phyloP scores from a whole-genome alignment of 2,113 vertebrate species.

The Tylochromis polylepis region DNA sequence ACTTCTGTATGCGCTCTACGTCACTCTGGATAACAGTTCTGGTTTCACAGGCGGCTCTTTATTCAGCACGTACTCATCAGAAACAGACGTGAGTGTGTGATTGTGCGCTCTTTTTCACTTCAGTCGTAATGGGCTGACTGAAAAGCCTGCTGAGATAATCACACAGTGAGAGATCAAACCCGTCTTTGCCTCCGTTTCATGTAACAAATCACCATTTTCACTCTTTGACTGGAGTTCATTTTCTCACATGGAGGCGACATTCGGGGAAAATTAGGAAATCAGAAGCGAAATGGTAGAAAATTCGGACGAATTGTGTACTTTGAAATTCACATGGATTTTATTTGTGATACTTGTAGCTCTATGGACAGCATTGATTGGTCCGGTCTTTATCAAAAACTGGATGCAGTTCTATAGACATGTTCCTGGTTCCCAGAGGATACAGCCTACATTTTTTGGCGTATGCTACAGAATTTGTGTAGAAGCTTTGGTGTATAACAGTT shows the following conservation, averaged over 20 bases:
- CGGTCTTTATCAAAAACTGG: neutral
- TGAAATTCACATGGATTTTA: neutral
- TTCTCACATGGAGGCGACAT: rapidly evolving
- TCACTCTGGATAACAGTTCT: neutral
- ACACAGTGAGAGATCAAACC: neutral
- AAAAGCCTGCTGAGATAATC: neutral
- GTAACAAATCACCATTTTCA: neutral
- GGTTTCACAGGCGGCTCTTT: neutral
- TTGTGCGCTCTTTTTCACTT: neutral
- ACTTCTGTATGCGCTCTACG: neutral
- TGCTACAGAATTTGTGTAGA: neutral
- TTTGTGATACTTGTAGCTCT: neutral
- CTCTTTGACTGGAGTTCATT: neutral
- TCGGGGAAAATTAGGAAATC: neutral
- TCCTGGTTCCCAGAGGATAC: neutral
- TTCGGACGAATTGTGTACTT: neutral
- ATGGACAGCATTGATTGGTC: rapidly evolving
- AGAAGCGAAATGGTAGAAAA: neutral
- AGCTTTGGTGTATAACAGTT: neutral
- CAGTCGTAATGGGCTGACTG: neutral
- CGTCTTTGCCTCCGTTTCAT: neutral
- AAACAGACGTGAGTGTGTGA: neutral
- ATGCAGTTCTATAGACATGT: neutral
- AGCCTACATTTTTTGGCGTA: rapidly evolving
- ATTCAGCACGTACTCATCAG: neutral